A percentile compares a stretch with the other conserved stretches of the same genome.
Evolutionary conservation across 2,888 invertebrate genomes (phyloP).

Genomic region (Teinopalpus imperialis): DNA sequence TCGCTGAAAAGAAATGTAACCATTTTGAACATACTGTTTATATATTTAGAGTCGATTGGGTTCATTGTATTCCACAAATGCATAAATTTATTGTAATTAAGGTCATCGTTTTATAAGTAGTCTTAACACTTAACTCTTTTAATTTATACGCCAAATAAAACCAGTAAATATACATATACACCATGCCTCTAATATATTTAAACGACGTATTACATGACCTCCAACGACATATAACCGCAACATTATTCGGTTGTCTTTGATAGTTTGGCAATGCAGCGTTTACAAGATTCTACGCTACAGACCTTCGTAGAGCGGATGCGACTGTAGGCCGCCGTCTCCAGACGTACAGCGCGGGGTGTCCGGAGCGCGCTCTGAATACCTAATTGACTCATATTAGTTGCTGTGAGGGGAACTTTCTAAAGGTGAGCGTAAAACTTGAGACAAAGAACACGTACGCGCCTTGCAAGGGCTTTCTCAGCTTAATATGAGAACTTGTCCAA

Average conservation of each 20-base stretch:
- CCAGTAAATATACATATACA: too few species aligned
- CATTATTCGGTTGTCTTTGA: constrained; percentile 12
- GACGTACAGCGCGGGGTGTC: constrained; percentile 60
- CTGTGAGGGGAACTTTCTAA: constrained; percentile 68
- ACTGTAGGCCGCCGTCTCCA: constrained; percentile 48
- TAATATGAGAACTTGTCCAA: constrained; percentile 47
- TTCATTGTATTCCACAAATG: too few species aligned
- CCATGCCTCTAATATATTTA: too few species aligned
- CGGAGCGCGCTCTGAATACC: constrained; percentile 75
- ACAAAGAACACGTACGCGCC: constrained; percentile 74
- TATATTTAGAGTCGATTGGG: too few species aligned
- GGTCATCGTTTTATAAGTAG: too few species aligned
- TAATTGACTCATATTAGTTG: constrained; percentile 80
- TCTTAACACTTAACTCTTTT: too few species aligned
- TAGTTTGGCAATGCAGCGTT: constrained; percentile 18
- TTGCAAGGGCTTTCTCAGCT: constrained; percentile 68
- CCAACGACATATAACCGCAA: constrained; percentile 1
- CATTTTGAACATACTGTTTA: constrained; percentile 12
- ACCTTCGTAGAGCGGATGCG: constrained; percentile 35
- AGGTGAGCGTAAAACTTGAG: constrained; percentile 73
- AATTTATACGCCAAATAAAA: too few species aligned
- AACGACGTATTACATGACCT: too few species aligned
- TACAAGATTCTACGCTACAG: constrained; percentile 25
- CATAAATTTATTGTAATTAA: too few species aligned
- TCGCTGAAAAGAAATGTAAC: constrained; percentile 18